A percentile compares a stretch with the other conserved stretches of the same genome.
Conservation (phyloP, 2,797 vertebrate genomes). For the Alosa sapidissima region DNA sequence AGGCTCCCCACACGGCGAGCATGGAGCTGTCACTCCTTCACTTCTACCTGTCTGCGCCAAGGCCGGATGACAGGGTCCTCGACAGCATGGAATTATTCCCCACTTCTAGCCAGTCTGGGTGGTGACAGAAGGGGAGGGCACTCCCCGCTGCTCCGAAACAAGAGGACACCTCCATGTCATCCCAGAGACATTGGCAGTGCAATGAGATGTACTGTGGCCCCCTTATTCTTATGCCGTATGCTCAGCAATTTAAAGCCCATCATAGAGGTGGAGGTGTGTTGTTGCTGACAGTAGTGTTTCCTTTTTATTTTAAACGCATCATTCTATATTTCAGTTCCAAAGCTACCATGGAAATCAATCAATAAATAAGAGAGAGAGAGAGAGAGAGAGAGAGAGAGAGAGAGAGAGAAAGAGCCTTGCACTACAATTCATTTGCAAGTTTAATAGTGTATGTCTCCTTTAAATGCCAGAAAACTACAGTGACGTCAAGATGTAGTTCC, state of each 20-base stretch:
- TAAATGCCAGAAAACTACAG: too few relatives aligned
- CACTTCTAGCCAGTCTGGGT: neutral
- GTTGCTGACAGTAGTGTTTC: too few relatives aligned
- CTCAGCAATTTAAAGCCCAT: too few relatives aligned
- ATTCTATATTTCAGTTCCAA: too few relatives aligned
- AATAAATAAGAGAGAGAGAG: neutral
- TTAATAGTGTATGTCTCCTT: too few relatives aligned
- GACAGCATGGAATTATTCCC: neutral
- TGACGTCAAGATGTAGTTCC: too few relatives aligned
- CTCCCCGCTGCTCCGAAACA: neutral
- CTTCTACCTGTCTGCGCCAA: constrained; percentile 44
- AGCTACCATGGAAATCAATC: too few relatives aligned
- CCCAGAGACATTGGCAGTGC: neutral
- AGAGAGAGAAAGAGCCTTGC: neutral
- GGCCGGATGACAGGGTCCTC: neutral
- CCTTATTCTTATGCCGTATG: too few relatives aligned
- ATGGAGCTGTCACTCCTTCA: constrained; percentile 55
- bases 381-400: neutral
- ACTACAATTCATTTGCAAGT: neutral
- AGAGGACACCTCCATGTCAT: neutral
- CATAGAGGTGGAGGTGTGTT: too few relatives aligned
- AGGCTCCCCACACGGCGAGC: constrained; percentile 32
- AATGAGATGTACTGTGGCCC: neutral
- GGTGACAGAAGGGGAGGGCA: neutral
- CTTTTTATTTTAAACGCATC: too few relatives aligned